A percentile compares a stretch with the other conserved stretches of the same genome.
phyloP scores from a whole-genome alignment of 1,140 invertebrate genomes.

The Brachionus sp. region DNA sequence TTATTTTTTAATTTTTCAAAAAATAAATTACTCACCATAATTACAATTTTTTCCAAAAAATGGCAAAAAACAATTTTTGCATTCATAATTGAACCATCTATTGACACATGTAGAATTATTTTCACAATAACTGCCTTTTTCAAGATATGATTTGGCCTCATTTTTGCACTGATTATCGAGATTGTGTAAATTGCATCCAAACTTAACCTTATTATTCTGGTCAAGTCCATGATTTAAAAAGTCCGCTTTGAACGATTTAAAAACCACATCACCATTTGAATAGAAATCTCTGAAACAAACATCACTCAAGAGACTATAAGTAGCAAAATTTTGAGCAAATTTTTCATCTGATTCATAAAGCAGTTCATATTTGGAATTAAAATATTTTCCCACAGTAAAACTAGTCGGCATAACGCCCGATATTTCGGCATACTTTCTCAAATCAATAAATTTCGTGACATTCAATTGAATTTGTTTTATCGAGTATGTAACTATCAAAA shows the following conservation, averaged over 20 bases:
- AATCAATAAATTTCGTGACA: not conserved
- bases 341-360: not conserved
- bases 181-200: slow-evolving; percentile 10
- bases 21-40: slow-evolving; percentile 1
- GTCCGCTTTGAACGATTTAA: not conserved
- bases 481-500: not conserved
- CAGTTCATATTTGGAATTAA: not conserved
- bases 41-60: slow-evolving; percentile 44
- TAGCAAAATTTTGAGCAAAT: not conserved
- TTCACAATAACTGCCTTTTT: not conserved
- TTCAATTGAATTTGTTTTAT: slow-evolving; percentile 33
- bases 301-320: not conserved
- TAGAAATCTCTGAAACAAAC: slow-evolving; percentile 19
- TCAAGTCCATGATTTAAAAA: slow-evolving; percentile 16
- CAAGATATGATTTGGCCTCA: not conserved
- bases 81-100: slow-evolving; percentile 41
- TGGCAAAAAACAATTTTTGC: slow-evolving; percentile 25
- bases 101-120: slow-evolving; percentile 34
- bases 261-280: not conserved
- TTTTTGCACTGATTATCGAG: not conserved
- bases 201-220: not conserved
- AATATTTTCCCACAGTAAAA: slow-evolving; percentile 13
- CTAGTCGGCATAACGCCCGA: not conserved
- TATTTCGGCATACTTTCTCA: not conserved
- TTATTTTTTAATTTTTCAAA: not conserved